Evolutionary conservation across 2,797 vertebrate species (phyloP), one percentile per base, ranked within the genome.

Genomic region (Euthynnus affinis): DNA sequence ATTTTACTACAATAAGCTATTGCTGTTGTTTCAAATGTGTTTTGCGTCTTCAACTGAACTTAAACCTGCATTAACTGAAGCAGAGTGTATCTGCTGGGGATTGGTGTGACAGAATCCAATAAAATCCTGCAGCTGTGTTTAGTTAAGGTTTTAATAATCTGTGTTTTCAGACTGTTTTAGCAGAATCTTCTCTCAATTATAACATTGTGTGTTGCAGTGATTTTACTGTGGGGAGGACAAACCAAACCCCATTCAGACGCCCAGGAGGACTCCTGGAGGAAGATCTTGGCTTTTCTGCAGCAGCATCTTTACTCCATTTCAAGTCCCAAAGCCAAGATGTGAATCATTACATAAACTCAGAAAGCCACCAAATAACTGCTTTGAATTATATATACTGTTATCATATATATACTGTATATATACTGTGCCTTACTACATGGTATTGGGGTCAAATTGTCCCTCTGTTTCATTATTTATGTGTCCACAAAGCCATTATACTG

Each of bases 191-290:
- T 58, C 6, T 58, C 2, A 34, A 6, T 20, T 14, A 27, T 5
- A n/a, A 5, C 1, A 9, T 32, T 65, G 61, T 86, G 76, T 80
- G 42, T 88, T 88, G 56, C 87, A 95, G 95, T 94, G 74, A 87
- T 94, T 8, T 0, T 97, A 78, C 68, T 95, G 18, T 95, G 94
- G 81, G 96, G 96, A 20, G 96, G 96, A 67, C 84, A 94, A 56
- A 89, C 94, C 53, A 96, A 94, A 93, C 92, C 93, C 2, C 96
- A 98, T 18, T 93, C 96, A 4, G 80, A 92, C 0, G 96, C 96
- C 46, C 97, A 97, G 87, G 96, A 96, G 53, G 95, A 97, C 77
- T 95, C 96, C 61, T 97, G 96, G 96, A 82, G 80, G 74, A 96
- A 95, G 90, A 97, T 96, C 65, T 92, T 94, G 70, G 88, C 91